Evolutionary conservation across 1,140 invertebrate genomes (phyloP).

Genomic region (Drosophila kepulauana): DNA sequence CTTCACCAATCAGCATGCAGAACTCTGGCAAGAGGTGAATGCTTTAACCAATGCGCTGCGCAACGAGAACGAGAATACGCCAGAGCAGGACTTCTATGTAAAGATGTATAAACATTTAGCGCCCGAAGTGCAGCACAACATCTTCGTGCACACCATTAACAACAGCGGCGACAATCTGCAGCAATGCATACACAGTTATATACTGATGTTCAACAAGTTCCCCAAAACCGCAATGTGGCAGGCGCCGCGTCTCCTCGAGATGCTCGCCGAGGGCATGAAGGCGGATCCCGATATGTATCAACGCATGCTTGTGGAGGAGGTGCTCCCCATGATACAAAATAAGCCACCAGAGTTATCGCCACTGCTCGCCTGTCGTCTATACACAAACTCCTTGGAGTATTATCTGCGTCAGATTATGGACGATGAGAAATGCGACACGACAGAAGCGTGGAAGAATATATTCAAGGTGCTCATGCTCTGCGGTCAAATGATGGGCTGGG

Average conservation of each 20-base stretch:
- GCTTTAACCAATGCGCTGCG: constrained; percentile 91
- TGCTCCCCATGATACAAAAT: constrained; percentile 77
- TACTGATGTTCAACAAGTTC: constrained; percentile 92
- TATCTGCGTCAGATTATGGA: constrained; percentile 80
- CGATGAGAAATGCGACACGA: constrained; percentile 88
- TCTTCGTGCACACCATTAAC: constrained; percentile 93
- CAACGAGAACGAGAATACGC: constrained; percentile 84
- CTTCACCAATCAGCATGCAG: constrained; percentile 85
- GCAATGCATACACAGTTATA: constrained; percentile 91
- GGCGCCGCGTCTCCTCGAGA: constrained; percentile 85
- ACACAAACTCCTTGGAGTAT: constrained; percentile 78
- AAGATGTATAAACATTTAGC: constrained; percentile 90
- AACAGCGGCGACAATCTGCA: constrained; percentile 95
- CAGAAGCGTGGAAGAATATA: constrained; percentile 92
- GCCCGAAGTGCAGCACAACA: constrained; percentile 90
- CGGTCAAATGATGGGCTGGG: constrained; percentile 93
- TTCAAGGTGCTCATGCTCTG: constrained; percentile 91
- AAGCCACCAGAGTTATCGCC: constrained; percentile 76
- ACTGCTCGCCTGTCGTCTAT: constrained; percentile 71
- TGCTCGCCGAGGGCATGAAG: constrained; percentile 78
- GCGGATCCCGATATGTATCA: constrained; percentile 73
- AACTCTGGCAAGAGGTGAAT: constrained; percentile 93
- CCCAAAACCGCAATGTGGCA: constrained; percentile 91
- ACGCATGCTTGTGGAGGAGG: constrained; percentile 80
- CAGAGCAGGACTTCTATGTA: constrained; percentile 86